These are phyloP conservation scores for Heptranchias perlo DNA, from an alignment of 2,113 vertebrate genomes.

Conservation along the genomic window DNA sequence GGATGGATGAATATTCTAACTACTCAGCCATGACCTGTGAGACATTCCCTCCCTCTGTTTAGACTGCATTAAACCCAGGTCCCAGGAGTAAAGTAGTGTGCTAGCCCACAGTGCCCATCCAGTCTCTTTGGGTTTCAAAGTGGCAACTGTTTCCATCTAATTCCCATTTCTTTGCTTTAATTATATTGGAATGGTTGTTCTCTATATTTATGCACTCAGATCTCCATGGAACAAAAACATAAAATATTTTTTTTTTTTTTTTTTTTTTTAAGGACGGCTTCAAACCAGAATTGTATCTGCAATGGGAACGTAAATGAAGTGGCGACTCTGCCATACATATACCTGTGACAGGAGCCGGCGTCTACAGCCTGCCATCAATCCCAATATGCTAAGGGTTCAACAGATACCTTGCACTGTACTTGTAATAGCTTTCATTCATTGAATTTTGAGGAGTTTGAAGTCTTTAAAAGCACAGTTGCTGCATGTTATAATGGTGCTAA, in stretches of 20 bases:
- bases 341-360: conserved; percentile 63
- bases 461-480: conserved; percentile 40
- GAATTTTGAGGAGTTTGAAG: conserved; percentile 50
- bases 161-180: neutral
- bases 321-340: conserved; percentile 46
- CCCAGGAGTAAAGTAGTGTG: too few species aligned
- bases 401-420: conserved; percentile 71
- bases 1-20: neutral
- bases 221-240: neutral
- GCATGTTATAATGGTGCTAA: conserved; percentile 81
- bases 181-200: neutral
- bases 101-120: neutral
- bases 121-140: neutral
- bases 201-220: neutral
- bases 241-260: conserved; percentile 10
- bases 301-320: conserved; percentile 65
- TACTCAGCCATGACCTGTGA: neutral
- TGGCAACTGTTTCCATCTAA: too few species aligned
- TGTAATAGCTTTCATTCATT: conserved; percentile 61
- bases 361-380: conserved; percentile 50
- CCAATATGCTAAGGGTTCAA: conserved; percentile 62
- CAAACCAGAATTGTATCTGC: conserved; percentile 51
- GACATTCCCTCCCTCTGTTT: neutral
- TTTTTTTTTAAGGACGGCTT: conserved; percentile 51
- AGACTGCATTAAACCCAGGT: neutral